Percentiles rank a stretch among this genome's conserved stretches.
These are phyloP conservation scores for Lycaena phlaeas DNA, from an alignment of 2,888 invertebrate species.

Conservation along the genomic window DNA sequence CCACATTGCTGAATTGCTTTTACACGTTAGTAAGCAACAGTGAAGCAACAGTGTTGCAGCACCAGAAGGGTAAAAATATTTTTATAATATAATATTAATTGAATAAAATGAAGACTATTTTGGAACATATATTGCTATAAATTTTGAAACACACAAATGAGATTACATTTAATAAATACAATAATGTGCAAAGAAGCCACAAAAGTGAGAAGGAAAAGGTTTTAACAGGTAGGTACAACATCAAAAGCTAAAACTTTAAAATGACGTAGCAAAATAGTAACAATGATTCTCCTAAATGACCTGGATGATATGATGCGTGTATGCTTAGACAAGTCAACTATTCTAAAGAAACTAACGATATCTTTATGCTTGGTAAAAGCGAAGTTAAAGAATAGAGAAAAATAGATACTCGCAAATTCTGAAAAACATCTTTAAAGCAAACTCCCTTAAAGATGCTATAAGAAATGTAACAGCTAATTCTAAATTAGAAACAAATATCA, in stretches of 20 bases:
- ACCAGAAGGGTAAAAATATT: too few relatives aligned
- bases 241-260: conserved; percentile 9
- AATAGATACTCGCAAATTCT: conserved; percentile 4
- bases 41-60: too few relatives aligned
- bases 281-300: conserved; percentile 4
- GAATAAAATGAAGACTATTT: too few relatives aligned
- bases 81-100: too few relatives aligned
- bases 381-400: conserved; percentile 2
- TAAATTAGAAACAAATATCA: conserved; percentile 29
- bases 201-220: conserved; percentile 6
- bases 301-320: conserved; percentile 1
- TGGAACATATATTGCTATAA: too few relatives aligned
- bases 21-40: too few relatives aligned
- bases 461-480: conserved; percentile 17
- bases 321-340: conserved; percentile 2
- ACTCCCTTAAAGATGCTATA: conserved; percentile 13
- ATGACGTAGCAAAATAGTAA: conserved; percentile 3
- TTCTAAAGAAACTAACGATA: conserved; percentile 1
- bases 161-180: conserved; percentile 2
- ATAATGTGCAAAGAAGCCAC: conserved; percentile 10
- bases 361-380: not conserved
- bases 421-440: conserved; percentile 13
- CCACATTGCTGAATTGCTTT: too few relatives aligned
- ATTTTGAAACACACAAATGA: too few relatives aligned
- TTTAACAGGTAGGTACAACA: conserved; percentile 5